A percentile compares a stretch with the other conserved stretches of the same genome.
phyloP scores from a whole-genome alignment of 2,888 invertebrate genomes.

The Deroplatys truncata region DNA sequence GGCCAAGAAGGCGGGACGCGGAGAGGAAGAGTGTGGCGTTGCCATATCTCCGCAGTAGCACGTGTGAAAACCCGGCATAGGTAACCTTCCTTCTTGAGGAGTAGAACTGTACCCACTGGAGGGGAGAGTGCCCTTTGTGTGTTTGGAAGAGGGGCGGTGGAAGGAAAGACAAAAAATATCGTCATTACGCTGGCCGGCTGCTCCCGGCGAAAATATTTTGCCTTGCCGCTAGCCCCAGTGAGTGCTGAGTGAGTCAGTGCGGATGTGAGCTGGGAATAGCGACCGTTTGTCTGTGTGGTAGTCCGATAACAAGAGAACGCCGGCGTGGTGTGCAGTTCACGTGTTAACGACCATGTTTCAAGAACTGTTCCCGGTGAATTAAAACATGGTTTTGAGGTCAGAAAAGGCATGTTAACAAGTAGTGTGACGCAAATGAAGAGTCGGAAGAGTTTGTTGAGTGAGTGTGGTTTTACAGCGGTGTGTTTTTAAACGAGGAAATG shows the following conservation, averaged over 20 bases:
- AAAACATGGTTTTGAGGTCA: background rate
- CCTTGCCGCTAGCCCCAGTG: background rate
- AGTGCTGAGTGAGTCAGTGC: background rate
- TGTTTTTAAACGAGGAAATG: background rate
- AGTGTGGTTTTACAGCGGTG: background rate
- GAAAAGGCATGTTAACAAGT: background rate
- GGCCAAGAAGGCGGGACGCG: background rate
- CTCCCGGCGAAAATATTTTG: background rate
- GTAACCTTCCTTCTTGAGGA: background rate
- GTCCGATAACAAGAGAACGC: background rate
- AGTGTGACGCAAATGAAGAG: background rate
- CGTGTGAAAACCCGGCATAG: background rate
- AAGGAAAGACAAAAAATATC: conserved; percentile 16
- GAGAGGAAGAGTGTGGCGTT: background rate
- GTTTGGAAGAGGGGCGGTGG: conserved; percentile 4
- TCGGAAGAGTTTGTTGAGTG: background rate
- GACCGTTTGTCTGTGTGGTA: background rate
- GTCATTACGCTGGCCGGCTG: conserved; percentile 15
- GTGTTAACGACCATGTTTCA: background rate
- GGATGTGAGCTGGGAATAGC: background rate
- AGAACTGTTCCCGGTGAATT: background rate
- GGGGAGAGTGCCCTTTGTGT: background rate
- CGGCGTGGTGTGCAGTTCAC: background rate
- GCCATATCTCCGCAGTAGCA: background rate
- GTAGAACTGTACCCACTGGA: background rate